Evolutionary conservation across 2,888 invertebrate species (phyloP).

Genomic region (Tetanocera ferruginea): DNA sequence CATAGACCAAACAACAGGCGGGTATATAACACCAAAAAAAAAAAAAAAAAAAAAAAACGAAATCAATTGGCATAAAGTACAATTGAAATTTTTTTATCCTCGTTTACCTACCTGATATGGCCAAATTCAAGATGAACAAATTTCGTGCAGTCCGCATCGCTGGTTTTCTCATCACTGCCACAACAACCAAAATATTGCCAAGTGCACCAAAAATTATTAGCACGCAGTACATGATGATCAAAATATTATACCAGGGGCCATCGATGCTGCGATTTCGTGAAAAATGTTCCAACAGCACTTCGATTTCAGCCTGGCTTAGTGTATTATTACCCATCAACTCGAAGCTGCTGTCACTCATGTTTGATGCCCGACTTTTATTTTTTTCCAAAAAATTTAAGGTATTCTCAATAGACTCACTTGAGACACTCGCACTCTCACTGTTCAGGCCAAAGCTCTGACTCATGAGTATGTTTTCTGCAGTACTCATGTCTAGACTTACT

Average conservation of each 20-base stretch:
- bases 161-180: conserved; percentile 83
- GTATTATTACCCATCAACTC: not conserved
- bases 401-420: not conserved
- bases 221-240: conserved; percentile 80
- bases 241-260: conserved; percentile 76
- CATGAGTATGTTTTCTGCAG: no score
- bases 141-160: conserved; percentile 93
- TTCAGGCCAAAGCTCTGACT: not conserved
- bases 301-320: conserved; percentile 48
- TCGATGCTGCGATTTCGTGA: conserved; percentile 80
- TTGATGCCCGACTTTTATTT: not conserved
- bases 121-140: conserved; percentile 92
- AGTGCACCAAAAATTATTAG: conserved; percentile 85
- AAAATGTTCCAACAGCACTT: conserved; percentile 72
- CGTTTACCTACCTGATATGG: conserved; percentile 74
- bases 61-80: not conserved
- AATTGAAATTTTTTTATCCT: not conserved
- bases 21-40: no score
- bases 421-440: not conserved
- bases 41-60: no score
- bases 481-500: no score
- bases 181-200: conserved; percentile 89
- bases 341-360: not conserved
- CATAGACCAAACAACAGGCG: not conserved
- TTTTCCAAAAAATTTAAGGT: conserved; percentile 9